phyloP scores from a whole-genome alignment of 2,888 invertebrate genomes.

The Rhopalosiphum nymphaeae region DNA sequence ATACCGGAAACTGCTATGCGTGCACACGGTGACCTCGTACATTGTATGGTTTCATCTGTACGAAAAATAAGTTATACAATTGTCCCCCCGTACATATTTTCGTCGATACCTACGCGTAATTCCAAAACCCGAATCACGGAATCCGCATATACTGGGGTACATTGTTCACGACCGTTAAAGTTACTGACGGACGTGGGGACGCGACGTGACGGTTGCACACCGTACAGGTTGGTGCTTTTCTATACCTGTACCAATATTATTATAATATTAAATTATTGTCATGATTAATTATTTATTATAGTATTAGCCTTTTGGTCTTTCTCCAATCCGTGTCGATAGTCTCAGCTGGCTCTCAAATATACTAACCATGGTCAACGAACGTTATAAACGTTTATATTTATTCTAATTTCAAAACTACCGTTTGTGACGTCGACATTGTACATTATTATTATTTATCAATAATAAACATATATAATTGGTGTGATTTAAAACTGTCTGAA shows the following conservation, averaged over 20 bases:
- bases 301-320: background rate
- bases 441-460: background rate
- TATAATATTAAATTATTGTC: background rate
- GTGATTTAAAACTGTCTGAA: background rate
- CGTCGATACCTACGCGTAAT: background rate
- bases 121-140: background rate
- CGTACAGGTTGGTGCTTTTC: background rate
- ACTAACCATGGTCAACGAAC: background rate
- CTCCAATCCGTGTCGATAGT: background rate
- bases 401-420: background rate
- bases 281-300: background rate
- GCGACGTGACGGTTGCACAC: background rate
- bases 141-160: background rate
- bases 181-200: background rate
- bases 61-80: background rate
- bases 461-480: background rate
- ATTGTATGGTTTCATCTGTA: background rate
- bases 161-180: conserved; percentile 20
- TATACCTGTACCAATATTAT: background rate
- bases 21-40: conserved; percentile 24
- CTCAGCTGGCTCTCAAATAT: background rate
- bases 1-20: conserved; percentile 41
- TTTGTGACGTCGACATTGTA: background rate
- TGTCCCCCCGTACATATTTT: background rate
- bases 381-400: background rate